Base-by-base conservation (phyloP, 1,140 invertebrate genomes). In the Drosophila willistoni region DNA sequence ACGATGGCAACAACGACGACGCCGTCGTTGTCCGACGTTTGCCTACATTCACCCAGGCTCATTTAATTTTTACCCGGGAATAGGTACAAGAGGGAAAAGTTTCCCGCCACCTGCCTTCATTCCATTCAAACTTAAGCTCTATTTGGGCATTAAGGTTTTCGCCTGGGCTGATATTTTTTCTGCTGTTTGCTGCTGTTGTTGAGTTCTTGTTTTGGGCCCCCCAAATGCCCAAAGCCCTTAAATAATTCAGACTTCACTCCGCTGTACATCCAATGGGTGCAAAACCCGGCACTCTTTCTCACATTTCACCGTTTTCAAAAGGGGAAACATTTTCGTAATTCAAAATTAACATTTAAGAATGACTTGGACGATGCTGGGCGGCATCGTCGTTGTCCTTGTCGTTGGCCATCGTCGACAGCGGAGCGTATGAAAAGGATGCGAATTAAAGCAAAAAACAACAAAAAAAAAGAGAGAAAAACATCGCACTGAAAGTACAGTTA, bases 291-390 rank as follows among this genome's bases (percentile, higher is more conserved):
- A 29, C 29, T 6, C 29, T 7, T 29, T 6, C 1, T 7, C 29
- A 29, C 29, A 29, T 66, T 17, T 10, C 34, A 41, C 36, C n/a
- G 29, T 34, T 68, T 59, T 47, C 12, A 13, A 39, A 39, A 64
- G 54, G 67, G 69, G 66, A 65, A 64, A 66, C 71, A 77, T 89
- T 89, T 87, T 84, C 77, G 84, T 89, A 89, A 89, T 89, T 90
- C 84, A 89, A 89, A 89, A 89, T 89, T 89, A 89, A 89, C 85
- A 89, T 90, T 89, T 90, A 84, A 89, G 84, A 78, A 89, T 79
- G 85, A 90, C 85, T 89, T 89, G 77, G 85, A 89, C 36, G 81
- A 69, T 79, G 82, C 75, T 71, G 67, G 77, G 70, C 77, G 77
- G 70, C 81, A 64, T 67, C 63, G 55, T 73, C 64, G 55, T 55